Evolutionary conservation across 2,113 vertebrate species (phyloP).

Genomic region (Pungitius pungitius): DNA sequence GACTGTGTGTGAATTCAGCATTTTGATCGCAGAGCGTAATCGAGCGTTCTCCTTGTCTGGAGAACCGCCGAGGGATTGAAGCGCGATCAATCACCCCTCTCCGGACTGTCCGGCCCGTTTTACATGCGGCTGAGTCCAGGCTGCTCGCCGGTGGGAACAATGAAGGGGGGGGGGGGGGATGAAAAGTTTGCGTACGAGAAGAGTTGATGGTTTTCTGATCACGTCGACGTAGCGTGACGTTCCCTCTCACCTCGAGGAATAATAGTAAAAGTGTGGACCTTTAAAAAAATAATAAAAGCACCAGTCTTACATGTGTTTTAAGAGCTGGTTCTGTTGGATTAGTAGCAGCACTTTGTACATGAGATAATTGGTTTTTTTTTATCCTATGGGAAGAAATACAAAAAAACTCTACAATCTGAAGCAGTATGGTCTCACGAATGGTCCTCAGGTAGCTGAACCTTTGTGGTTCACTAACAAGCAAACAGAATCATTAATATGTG

Average conservation of each 20-base stretch:
- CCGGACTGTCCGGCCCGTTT: conserved; percentile 60
- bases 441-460: conserved; percentile 48
- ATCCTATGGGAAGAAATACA: conserved; percentile 4
- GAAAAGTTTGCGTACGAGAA: conserved; percentile 28
- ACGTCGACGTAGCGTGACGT: not conserved
- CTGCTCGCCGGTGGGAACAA: conserved; percentile 30
- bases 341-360: not conserved
- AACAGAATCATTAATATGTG: conserved; percentile 66
- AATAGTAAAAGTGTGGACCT: conserved; percentile 22
- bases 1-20: conserved; percentile 69
- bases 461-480: conserved; percentile 53
- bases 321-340: not conserved
- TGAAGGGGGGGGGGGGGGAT: no score
- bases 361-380: not conserved
- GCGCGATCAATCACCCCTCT: conserved; percentile 70
- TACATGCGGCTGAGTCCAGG: conserved; percentile 63
- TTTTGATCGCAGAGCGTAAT: conserved; percentile 74
- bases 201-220: conserved; percentile 60
- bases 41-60: conserved; percentile 71
- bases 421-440: conserved; percentile 30
- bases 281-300: conserved; percentile 7
- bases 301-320: not conserved
- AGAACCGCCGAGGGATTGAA: conserved; percentile 66
- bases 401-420: conserved; percentile 30
- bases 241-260: conserved; percentile 27